Evolutionary conservation across 2,113 vertebrate genomes (phyloP).

Genomic region (Chionodraco myersi): DNA sequence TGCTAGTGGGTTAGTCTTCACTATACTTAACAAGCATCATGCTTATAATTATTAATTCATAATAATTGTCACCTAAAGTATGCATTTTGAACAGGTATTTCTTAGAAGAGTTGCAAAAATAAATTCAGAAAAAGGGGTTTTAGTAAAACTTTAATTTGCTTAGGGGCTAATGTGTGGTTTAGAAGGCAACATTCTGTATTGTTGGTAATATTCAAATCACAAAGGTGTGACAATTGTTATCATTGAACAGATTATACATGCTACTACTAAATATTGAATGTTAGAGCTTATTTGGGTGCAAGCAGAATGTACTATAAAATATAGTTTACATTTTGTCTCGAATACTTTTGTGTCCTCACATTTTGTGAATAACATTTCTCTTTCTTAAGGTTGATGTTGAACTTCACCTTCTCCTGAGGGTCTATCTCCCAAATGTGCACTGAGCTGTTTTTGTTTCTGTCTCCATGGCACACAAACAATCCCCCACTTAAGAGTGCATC

Average conservation of each 20-base stretch:
- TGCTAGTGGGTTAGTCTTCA: not conserved
- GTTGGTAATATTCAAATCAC: not conserved
- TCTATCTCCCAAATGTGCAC: not conserved
- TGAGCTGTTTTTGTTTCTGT: conserved; percentile 19
- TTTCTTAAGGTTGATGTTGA: not conserved
- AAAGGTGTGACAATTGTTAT: not conserved
- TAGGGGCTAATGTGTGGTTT: not conserved
- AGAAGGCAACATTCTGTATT: not conserved
- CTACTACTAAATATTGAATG: not conserved
- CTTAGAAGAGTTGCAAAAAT: not conserved
- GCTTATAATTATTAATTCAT: not conserved
- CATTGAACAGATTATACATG: not conserved
- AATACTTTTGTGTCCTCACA: not conserved
- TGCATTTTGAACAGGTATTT: not conserved
- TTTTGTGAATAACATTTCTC: not conserved
- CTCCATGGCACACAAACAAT: conserved; percentile 33
- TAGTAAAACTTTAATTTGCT: not conserved
- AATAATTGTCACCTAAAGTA: too few relatives aligned
- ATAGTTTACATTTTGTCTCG: not conserved
- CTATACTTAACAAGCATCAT: not conserved
- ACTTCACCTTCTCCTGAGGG: not conserved
- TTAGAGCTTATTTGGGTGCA: not conserved
- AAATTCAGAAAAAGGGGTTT: conserved; percentile 4
- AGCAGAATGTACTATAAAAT: not conserved
- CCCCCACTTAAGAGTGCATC: conserved; percentile 17